Percentiles rank a stretch among this genome's conserved stretches.
phyloP scores from a whole-genome alignment of 1,140 invertebrate species.

The Littorina saxatilis region DNA sequence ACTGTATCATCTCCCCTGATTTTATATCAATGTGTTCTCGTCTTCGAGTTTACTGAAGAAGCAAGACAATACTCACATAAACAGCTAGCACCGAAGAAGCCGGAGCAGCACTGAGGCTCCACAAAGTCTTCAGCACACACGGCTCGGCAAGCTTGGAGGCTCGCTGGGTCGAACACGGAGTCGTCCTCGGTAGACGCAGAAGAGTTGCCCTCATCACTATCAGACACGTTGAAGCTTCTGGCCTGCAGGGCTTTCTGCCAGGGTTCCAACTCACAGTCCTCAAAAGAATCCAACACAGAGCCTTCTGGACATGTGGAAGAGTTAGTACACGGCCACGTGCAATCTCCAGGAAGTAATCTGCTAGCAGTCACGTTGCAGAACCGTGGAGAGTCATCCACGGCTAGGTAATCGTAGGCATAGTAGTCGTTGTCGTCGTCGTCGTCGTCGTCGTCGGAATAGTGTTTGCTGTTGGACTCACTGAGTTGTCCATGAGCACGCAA shows the following conservation, averaged over 20 bases:
- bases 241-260: not conserved
- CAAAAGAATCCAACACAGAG: not conserved
- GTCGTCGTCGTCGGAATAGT: too few species aligned
- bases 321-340: constrained; percentile 4
- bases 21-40: too few species aligned
- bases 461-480: too few species aligned
- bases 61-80: constrained; percentile 4
- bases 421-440: too few species aligned
- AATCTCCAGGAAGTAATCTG: not conserved
- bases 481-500: too few species aligned
- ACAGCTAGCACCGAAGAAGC: constrained; percentile 1
- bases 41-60: too few species aligned
- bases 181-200: not conserved
- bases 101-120: constrained; percentile 1
- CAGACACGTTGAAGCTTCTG: not conserved
- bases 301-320: not conserved
- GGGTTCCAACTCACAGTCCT: not conserved
- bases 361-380: not conserved
- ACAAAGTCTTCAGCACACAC: not conserved
- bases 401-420: too few species aligned
- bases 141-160: not conserved
- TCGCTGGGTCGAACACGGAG: not conserved
- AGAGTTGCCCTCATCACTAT: not conserved
- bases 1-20: too few species aligned
- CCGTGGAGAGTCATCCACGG: not conserved